phyloP scores from a whole-genome alignment of 1,140 invertebrate genomes.

The Pararge aegeria region DNA sequence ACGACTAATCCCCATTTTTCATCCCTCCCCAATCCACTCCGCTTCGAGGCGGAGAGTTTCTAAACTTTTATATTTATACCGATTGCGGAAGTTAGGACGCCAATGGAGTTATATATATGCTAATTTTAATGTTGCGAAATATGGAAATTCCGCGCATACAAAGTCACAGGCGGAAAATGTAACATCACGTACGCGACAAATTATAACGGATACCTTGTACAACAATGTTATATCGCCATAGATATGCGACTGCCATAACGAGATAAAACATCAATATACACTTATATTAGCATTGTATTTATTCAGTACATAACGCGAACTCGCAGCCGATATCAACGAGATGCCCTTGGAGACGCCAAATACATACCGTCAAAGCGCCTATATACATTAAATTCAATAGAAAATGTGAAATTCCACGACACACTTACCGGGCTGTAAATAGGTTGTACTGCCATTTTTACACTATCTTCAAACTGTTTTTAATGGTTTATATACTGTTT shows the following conservation, averaged over 20 bases:
- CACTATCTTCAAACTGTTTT: conserved; percentile 11
- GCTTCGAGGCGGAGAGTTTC: too few species aligned
- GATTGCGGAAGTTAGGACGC: too few species aligned
- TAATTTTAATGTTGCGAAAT: too few species aligned
- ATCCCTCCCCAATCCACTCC: too few species aligned
- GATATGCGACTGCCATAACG: background rate
- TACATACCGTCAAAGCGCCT: conserved; percentile 20
- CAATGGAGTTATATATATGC: too few species aligned
- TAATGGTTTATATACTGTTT: conserved; percentile 15
- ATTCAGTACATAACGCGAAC: conserved; percentile 33
- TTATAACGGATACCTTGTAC: background rate
- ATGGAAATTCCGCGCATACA: too few species aligned
- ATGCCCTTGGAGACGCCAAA: conserved; percentile 48
- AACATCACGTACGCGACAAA: too few species aligned
- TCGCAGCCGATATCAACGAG: conserved; percentile 15
- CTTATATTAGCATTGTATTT: conserved; percentile 25
- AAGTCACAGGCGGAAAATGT: too few species aligned
- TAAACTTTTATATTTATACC: too few species aligned
- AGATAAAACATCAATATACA: background rate
- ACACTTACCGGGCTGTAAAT: conserved; percentile 64
- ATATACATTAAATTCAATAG: conserved; percentile 22
- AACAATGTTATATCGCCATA: background rate
- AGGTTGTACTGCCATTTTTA: conserved; percentile 53
- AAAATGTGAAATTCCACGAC: conserved; percentile 25
- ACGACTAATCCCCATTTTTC: too few species aligned